phyloP scores from a whole-genome alignment of 2,797 vertebrate species.

The Hemibagrus guttatus region DNA sequence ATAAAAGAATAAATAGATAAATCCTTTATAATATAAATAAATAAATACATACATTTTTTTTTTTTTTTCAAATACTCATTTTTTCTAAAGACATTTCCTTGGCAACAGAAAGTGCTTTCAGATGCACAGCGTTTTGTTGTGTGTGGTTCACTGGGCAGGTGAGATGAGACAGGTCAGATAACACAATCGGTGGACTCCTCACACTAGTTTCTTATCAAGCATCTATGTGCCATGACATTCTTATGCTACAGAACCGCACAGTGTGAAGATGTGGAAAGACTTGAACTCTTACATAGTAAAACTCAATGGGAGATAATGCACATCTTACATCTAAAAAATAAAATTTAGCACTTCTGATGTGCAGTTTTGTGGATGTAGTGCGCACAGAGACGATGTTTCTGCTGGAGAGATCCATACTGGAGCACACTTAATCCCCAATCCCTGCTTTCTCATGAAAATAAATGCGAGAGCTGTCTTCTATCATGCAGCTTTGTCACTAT shows the following conservation, averaged over 20 bases:
- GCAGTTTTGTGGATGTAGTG: neutral
- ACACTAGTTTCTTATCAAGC: no score
- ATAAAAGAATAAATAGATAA: no score
- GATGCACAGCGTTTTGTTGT: neutral
- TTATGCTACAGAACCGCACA: no score
- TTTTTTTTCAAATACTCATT: no score
- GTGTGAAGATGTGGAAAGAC: no score
- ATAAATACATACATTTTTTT: no score
- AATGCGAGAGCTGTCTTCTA: neutral
- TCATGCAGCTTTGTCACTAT: neutral
- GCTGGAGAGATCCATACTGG: neutral
- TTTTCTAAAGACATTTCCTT: no score
- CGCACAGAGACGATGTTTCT: neutral
- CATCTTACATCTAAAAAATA: no score
- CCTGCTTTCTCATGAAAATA: neutral
- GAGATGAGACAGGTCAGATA: neutral
- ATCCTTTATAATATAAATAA: no score
- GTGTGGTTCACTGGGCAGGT: neutral
- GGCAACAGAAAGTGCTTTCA: neutral
- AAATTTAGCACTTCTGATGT: neutral
- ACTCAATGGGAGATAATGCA: no score
- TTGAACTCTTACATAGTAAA: no score
- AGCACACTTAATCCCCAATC: neutral
- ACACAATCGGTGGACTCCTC: neutral
- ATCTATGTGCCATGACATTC: no score